A percentile compares a stretch with the other conserved stretches of the same genome.
phyloP scores from a whole-genome alignment of 2,113 vertebrate species.

The Raja brachyura region DNA sequence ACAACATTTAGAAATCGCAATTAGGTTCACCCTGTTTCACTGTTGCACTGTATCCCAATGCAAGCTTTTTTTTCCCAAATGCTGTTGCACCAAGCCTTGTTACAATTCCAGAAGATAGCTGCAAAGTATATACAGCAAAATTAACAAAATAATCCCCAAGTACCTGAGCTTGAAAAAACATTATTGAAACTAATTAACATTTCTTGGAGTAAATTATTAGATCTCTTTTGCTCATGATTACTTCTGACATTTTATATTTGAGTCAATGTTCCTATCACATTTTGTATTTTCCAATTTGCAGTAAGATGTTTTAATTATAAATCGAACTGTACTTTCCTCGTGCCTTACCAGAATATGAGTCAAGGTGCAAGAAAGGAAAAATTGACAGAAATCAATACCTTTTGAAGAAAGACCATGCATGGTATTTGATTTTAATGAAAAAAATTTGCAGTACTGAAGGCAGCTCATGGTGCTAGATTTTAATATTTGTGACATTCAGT shows the following conservation, averaged over 20 bases:
- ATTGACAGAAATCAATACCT: not conserved
- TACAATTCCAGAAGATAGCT: not conserved
- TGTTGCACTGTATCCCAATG: not conserved
- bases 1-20: not conserved
- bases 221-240: not conserved
- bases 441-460: not conserved
- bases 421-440: not conserved
- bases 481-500: not conserved
- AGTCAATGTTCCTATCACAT: not conserved
- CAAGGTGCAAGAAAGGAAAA: not conserved
- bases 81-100: not conserved
- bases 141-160: not conserved
- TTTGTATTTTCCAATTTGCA: not conserved
- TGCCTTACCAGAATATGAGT: not conserved
- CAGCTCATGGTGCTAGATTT: not conserved
- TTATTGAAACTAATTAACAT: not conserved
- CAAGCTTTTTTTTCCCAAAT: not conserved
- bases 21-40: not conserved
- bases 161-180: not conserved
- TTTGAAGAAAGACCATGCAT: not conserved
- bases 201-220: not conserved
- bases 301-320: not conserved
- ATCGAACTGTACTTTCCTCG: not conserved
- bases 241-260: not conserved
- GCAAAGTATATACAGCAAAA: not conserved